Conservation (phyloP, 2,797 vertebrate genomes). For the Glyptemys insculpta region DNA sequence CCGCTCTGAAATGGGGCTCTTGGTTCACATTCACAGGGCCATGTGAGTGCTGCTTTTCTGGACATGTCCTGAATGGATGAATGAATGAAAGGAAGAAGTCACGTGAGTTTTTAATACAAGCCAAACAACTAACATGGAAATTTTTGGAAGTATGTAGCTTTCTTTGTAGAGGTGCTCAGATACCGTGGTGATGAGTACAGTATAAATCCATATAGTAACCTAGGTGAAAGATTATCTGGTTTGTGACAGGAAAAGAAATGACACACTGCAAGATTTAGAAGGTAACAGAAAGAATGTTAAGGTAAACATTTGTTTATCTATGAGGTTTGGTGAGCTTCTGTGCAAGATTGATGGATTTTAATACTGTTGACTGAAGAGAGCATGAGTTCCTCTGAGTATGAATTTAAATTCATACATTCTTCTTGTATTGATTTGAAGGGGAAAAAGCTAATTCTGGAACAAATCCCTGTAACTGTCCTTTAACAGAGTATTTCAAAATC, state of each 20-base stretch:
- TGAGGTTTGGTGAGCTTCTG: not conserved
- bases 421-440: not conserved
- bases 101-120: not conserved
- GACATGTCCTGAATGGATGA: fast-evolving
- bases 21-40: not conserved
- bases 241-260: not conserved
- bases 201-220: not conserved
- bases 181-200: not conserved
- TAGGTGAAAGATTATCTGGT: not conserved
- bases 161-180: not conserved
- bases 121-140: not conserved
- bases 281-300: not conserved
- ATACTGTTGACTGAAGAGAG: not conserved
- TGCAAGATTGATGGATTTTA: not conserved
- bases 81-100: not conserved
- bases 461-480: not conserved
- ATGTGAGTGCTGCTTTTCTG: not conserved
- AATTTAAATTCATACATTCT: constrained; percentile 11
- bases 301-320: not conserved
- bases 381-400: not conserved
- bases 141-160: not conserved
- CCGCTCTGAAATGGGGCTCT: not conserved
- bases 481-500: not conserved
- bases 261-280: not conserved
- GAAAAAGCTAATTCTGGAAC: not conserved